These are phyloP conservation scores for Dicaeum eximium DNA, from an alignment of 2,113 vertebrate genomes.

Conservation along the genomic window DNA sequence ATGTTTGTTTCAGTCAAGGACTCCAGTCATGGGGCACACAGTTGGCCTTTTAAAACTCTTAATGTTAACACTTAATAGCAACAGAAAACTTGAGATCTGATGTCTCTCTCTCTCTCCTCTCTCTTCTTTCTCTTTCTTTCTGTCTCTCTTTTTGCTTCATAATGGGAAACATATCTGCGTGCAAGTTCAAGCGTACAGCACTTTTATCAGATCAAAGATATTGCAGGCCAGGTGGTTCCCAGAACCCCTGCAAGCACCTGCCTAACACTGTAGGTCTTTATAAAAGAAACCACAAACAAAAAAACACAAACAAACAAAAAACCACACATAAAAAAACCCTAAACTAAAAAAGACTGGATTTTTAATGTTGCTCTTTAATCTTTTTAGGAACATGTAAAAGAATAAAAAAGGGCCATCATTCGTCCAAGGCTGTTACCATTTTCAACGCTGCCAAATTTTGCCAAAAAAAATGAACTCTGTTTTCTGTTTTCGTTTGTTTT, in stretches of 20 bases:
- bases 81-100: slow-evolving; percentile 73
- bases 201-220: slow-evolving; percentile 70
- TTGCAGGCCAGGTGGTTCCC: slow-evolving; percentile 41
- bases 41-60: slow-evolving; percentile 76
- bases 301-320: neutral
- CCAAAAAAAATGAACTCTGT: slow-evolving; percentile 60
- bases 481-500: neutral
- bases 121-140: slow-evolving; percentile 8
- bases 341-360: slow-evolving; percentile 46
- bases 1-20: slow-evolving; percentile 73
- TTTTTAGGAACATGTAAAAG: slow-evolving; percentile 63
- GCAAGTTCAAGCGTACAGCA: slow-evolving; percentile 82
- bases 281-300: neutral
- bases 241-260: slow-evolving; percentile 64
- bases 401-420: slow-evolving; percentile 66
- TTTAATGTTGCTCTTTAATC: slow-evolving; percentile 66
- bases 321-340: neutral
- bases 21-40: slow-evolving; percentile 70
- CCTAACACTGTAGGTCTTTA: slow-evolving; percentile 68
- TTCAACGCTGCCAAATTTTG: slow-evolving; percentile 78
- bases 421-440: slow-evolving; percentile 54
- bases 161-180: slow-evolving; percentile 80
- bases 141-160: slow-evolving; percentile 67
- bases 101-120: slow-evolving; percentile 20
- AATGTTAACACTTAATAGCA: slow-evolving; percentile 73